phyloP scores from a whole-genome alignment of 53 echinoderm and acorn worm genomes.

The Mesocentrotus franciscanus region DNA sequence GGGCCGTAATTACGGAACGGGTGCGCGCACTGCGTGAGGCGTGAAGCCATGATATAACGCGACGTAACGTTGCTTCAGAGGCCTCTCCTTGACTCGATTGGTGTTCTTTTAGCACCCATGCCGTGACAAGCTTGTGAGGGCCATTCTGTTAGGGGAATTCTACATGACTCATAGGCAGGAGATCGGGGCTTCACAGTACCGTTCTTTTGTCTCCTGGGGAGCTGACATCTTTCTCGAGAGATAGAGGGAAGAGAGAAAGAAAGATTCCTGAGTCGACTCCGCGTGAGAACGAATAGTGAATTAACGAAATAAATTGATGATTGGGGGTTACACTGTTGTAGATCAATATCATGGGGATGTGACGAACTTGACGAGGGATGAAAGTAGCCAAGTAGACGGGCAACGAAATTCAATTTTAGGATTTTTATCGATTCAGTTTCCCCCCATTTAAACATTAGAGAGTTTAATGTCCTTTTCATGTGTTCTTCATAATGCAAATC shows the following conservation, averaged over 20 bases:
- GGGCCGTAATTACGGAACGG: constrained; percentile 37
- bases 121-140: background rate
- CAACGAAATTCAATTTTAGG: background rate
- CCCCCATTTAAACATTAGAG: background rate
- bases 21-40: constrained; percentile 50
- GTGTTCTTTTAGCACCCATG: constrained; percentile 28
- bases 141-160: constrained; percentile 14
- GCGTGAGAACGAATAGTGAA: background rate
- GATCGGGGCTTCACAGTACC: constrained; percentile 28
- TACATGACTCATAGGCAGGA: background rate
- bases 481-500: background rate
- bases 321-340: background rate
- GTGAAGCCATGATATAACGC: constrained; percentile 37
- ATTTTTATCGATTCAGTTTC: background rate
- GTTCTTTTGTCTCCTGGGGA: constrained; percentile 1
- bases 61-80: background rate
- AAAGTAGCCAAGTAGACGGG: background rate
- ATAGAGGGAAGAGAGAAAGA: background rate
- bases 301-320: constrained; percentile 7
- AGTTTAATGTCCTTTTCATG: constrained; percentile 28
- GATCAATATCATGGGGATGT: background rate
- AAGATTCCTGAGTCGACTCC: background rate
- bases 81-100: background rate
- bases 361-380: constrained; percentile 15
- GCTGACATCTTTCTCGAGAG: background rate